Base-by-base conservation (phyloP, 2,113 vertebrate genomes). In the Takifugu flavidus region DNA sequence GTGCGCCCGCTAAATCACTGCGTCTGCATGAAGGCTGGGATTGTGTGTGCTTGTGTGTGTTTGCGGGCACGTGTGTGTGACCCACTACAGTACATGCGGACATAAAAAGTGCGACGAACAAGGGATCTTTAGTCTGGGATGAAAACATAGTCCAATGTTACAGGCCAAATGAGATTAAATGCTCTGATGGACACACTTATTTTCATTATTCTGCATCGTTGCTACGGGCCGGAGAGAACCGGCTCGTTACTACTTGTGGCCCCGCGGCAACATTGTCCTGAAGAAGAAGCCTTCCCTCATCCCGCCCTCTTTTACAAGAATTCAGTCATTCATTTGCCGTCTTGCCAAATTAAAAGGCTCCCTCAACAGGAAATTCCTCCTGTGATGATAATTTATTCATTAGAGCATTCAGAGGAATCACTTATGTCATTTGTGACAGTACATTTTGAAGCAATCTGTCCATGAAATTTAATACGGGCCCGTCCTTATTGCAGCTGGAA, bases 141-240 rank as follows among this genome's bases (percentile, higher is more conserved):
- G 74, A 87, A 86, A 86, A 86, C 80, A 77, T 60, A 67, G 74
- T 64, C 56, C 74, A 78, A 83, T 81, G 85, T 82, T 77, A 73
- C 67, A 72, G 77, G 72, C 77, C 70, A 78, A 85, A 87, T 83
- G 67, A 85, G 80, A 89, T 89, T 84, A 88, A 58, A 82, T 84
- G 72, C 49, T 84, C 76, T 80, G 80, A 87, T 87, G 74, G 82
- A 84, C 85, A 86, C 82, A 84, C 85, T 88, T 88, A 87, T 87
- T 87, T 85, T 87, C 82, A 88, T 86, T 83, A 88, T 83, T 83
- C 78, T 87, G 83, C 73, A 67, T 86, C 62, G 49, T 60, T 77
- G 80, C 75, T 53, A 42, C 66, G 62, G 62, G 64, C 67, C 29
- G 14, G 47, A 75, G 70, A 77, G 56, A 78, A 73, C 65, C 53